Conservation (phyloP, 2,888 invertebrate genomes). For the Nephrotoma guestfalica region DNA sequence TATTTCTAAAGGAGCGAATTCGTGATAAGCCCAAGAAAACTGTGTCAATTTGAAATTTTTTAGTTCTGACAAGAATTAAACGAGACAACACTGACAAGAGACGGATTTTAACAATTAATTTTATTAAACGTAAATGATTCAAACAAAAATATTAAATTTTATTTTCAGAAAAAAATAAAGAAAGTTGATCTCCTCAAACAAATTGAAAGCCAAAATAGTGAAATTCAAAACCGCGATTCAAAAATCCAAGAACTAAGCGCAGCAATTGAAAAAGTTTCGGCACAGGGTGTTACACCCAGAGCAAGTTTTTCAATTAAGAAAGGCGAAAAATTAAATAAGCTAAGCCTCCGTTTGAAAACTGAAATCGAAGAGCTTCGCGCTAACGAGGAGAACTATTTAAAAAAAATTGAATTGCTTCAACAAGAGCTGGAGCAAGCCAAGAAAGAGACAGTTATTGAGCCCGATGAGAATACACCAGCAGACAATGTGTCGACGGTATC, state of each 20-base stretch:
- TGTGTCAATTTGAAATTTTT: no score
- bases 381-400: background rate
- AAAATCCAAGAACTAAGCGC: background rate
- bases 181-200: background rate
- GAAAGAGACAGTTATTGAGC: no score
- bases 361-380: background rate
- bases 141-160: no score
- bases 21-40: no score
- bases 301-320: background rate
- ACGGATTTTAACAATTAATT: no score
- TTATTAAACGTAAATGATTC: no score
- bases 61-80: no score
- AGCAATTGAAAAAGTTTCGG: background rate
- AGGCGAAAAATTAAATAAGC: background rate
- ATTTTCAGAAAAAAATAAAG: background rate
- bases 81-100: no score
- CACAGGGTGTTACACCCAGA: background rate
- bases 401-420: background rate
- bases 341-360: background rate
- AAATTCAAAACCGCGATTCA: background rate
- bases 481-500: constrained; percentile 2
- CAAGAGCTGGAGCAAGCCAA: background rate
- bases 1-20: no score
- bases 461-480: background rate
- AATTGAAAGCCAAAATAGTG: background rate